Evolutionary conservation across 2,888 invertebrate genomes (phyloP), one percentile per base, ranked within the genome.

Genomic region (Amphipoea lucens): DNA sequence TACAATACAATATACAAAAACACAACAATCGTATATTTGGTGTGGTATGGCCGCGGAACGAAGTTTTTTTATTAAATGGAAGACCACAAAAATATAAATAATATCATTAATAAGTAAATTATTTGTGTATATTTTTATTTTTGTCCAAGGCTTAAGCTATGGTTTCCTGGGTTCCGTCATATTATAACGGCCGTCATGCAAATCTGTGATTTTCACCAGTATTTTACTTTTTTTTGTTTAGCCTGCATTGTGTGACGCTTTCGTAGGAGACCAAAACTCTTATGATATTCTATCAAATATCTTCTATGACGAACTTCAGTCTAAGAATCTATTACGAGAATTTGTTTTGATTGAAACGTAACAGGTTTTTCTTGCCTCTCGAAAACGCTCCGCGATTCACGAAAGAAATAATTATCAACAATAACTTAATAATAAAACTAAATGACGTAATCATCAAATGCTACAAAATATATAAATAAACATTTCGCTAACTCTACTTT

Each of bases 1-100:
- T 90, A 90, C 90, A 89, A 80, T 87, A 88, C 78, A 88, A 89
- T 90, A 87, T 92, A 90, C 89, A 91, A 90, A 84, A 88, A 90
- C 88, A 90, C 90, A 92, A 90, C 90, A 89, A 90, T 87, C 86
- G 78, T 86, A 86, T 91, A 92, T 92, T 93, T 93, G 92, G 92
- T 93, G 91, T 85, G 81, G 78, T 92, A 93, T 93, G 93, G 93
- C 93, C 91, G 87, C 88, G 82, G 85, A 83, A 88, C 85, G 79
- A 84, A 45, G 36, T 36, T 67, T 81, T 29, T 57, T 42, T 42
- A 51, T 40, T 36, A 0, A 45, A 76, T 80, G 79, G 81, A 83
- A 85, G 85, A 83, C 71, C 40, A 60, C 40, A n/a, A 14, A n/a
- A 14, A 11, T 11, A 45, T 1, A 54, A 69, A 54, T 63, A 54